Evolutionary conservation across 2,888 invertebrate genomes (phyloP).

Genomic region (Euzetes globulus): DNA sequence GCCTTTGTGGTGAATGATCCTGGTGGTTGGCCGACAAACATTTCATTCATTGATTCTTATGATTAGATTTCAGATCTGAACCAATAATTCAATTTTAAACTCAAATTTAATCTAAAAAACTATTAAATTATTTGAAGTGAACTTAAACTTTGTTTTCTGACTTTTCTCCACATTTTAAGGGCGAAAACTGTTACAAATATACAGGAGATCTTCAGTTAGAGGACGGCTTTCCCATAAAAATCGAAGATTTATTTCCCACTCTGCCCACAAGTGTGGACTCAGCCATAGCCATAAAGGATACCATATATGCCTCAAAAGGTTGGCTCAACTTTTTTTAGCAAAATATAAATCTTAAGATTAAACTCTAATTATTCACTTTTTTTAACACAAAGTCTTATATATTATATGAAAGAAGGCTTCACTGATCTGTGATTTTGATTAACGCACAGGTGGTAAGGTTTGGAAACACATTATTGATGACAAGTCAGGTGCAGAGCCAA

Average conservation of each 20-base stretch:
- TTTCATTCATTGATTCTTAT: too few species aligned
- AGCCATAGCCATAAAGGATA: not conserved
- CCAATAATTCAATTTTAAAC: too few species aligned
- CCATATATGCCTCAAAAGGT: not conserved
- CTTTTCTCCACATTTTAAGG: not conserved
- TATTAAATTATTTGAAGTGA: not conserved
- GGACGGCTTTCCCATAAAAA: slow-evolving; percentile 16
- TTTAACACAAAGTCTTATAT: too few species aligned
- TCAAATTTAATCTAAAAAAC: not conserved
- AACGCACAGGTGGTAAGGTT: not conserved
- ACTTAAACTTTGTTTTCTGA: not conserved
- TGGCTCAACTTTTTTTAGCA: not conserved
- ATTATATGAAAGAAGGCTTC: not conserved
- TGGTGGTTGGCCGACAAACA: too few species aligned
- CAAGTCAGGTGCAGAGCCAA: not conserved
- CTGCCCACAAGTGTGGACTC: not conserved
- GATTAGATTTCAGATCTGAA: too few species aligned
- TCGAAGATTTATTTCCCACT: not conserved
- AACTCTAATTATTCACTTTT: too few species aligned
- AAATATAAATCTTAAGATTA: not conserved
- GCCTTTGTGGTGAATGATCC: too few species aligned
- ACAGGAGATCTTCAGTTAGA: not conserved
- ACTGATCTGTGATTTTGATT: not conserved
- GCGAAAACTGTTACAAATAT: not conserved
- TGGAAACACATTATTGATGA: not conserved